These are phyloP conservation scores for Prorops nasuta DNA, from an alignment of 1,140 invertebrate genomes.

Conservation along the genomic window DNA sequence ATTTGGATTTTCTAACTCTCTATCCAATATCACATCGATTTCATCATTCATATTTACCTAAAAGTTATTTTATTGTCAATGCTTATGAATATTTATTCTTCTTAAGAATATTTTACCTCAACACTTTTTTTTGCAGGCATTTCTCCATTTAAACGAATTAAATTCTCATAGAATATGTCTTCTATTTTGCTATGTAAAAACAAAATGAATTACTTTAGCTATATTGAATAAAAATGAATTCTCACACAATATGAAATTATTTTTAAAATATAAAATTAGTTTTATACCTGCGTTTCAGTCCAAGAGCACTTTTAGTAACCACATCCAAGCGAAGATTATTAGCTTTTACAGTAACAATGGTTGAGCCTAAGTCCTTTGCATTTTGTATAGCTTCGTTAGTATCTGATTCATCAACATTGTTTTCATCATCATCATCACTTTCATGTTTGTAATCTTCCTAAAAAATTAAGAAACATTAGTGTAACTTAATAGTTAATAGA, in stretches of 20 bases:
- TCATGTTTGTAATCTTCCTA: neutral
- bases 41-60: constrained; percentile 62
- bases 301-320: constrained; percentile 65
- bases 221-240: constrained; percentile 24
- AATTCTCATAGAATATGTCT: constrained; percentile 65
- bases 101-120: constrained; percentile 42
- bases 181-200: constrained; percentile 63
- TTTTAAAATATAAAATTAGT: constrained; percentile 7
- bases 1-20: constrained; percentile 60
- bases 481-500: neutral
- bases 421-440: constrained; percentile 7
- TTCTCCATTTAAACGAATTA: constrained; percentile 66
- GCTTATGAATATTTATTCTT: neutral
- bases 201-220: constrained; percentile 16
- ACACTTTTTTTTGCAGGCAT: constrained; percentile 66
- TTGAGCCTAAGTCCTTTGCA: constrained; percentile 27
- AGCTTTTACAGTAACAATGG: constrained; percentile 61
- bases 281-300: constrained; percentile 62
- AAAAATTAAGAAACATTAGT: neutral
- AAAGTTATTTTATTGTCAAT: constrained; percentile 12
- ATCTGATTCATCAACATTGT: neutral
- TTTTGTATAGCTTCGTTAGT: no score
- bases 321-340: constrained; percentile 65
- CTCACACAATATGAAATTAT: neutral
- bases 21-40: constrained; percentile 64